Percentiles rank a stretch among this genome's conserved stretches.
Evolutionary conservation across 2,797 vertebrate genomes (phyloP).

Genomic region (Threskiornis aethiopicus): DNA sequence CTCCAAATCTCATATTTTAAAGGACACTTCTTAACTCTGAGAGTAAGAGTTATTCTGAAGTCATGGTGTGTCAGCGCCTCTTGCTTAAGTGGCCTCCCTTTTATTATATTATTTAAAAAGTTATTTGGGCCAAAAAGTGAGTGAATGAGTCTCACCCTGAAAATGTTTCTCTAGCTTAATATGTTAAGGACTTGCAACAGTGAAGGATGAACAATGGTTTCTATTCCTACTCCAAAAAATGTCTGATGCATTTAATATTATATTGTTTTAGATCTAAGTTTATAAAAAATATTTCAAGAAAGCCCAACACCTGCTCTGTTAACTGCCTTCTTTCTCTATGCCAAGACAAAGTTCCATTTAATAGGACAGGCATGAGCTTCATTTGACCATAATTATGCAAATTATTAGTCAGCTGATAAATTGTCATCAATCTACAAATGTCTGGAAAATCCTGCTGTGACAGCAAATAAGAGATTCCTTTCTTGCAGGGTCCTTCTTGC

Average conservation of each 20-base stretch:
- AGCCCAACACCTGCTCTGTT: background rate
- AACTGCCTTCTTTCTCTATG: background rate
- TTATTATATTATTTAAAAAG: rapidly evolving
- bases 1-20: background rate
- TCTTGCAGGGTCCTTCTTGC: background rate
- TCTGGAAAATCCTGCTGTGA: background rate
- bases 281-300: background rate
- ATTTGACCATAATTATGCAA: background rate
- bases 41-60: background rate
- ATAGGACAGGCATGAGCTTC: background rate
- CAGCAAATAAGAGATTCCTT: background rate
- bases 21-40: background rate
- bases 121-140: background rate
- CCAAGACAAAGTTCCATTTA: background rate
- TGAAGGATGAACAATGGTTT: background rate
- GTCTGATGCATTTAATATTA: background rate
- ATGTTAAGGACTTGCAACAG: background rate
- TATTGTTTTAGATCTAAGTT: background rate
- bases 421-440: background rate
- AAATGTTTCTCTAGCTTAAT: background rate
- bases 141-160: background rate
- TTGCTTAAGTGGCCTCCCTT: background rate
- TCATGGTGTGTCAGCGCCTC: background rate
- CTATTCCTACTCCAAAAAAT: background rate
- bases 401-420: background rate